These are phyloP conservation scores for Drosophila phalerata DNA, from an alignment of 2,888 invertebrate genomes.

Conservation along the genomic window DNA sequence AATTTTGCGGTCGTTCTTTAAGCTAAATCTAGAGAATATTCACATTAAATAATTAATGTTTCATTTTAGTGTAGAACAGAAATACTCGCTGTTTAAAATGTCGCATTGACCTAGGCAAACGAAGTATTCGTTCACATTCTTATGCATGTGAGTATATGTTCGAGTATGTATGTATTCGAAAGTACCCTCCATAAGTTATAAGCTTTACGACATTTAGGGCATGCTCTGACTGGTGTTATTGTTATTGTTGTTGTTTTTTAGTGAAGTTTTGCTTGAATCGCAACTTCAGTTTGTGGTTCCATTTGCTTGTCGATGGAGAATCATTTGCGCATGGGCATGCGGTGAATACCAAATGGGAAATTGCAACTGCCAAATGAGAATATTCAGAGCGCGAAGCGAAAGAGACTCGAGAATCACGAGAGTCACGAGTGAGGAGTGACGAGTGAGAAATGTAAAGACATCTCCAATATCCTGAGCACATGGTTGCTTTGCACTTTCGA, in stretches of 20 bases:
- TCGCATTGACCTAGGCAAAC: conserved; percentile 45
- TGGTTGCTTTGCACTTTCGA: neutral
- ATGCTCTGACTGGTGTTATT: conserved; percentile 21
- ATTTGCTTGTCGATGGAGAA: conserved; percentile 28
- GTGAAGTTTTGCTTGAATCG: conserved; percentile 19
- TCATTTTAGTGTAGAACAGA: neutral
- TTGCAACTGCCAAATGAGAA: conserved; percentile 7
- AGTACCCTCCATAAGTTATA: conserved; percentile 35
- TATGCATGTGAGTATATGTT: neutral
- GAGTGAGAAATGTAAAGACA: conserved; percentile 11
- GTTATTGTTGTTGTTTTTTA: conserved; percentile 3
- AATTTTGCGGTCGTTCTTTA: too few species aligned
- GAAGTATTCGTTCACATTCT: neutral
- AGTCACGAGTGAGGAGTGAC: neutral
- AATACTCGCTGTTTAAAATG: neutral
- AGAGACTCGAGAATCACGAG: conserved; percentile 6
- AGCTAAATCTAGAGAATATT: too few species aligned
- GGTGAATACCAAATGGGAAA: conserved; percentile 50
- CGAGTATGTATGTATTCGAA: neutral
- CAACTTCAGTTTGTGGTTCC: conserved; percentile 48
- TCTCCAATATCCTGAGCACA: conserved; percentile 13
- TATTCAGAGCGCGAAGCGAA: conserved; percentile 4
- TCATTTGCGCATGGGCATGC: conserved; percentile 56
- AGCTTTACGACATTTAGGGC: conserved; percentile 56
- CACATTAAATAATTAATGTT: neutral